Percentiles rank a stretch among this genome's conserved stretches.
phyloP scores from a whole-genome alignment of 2,888 invertebrate species.

The Drosophila vallismaia region DNA sequence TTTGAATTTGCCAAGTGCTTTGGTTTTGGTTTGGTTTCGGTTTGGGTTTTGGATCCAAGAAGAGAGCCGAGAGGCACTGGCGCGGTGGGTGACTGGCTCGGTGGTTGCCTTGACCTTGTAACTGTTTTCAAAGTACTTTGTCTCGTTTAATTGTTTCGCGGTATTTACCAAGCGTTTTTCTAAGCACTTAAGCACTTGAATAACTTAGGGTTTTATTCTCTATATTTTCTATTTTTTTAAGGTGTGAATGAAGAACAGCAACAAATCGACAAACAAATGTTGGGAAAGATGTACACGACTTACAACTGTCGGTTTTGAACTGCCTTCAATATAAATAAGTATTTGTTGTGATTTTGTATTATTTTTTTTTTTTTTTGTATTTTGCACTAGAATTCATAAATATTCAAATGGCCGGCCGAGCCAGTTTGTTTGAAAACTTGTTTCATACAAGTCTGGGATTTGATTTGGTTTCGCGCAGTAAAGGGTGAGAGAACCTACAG shows the following conservation, averaged over 20 bases:
- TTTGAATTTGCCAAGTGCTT: conserved; percentile 22
- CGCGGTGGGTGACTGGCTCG: conserved; percentile 36
- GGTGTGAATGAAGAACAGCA: conserved; percentile 37
- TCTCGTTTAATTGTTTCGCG: conserved; percentile 42
- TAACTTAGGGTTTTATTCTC: conserved; percentile 14
- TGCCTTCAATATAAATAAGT: not conserved
- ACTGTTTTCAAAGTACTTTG: conserved; percentile 64
- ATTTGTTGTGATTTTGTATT: not conserved
- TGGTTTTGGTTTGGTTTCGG: not conserved
- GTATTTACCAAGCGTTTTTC: conserved; percentile 37
- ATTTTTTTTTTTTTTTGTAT: conserved; percentile 1
- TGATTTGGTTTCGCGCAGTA: conserved; percentile 52
- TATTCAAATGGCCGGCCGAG: conserved; percentile 61
- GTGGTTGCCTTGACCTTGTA: conserved; percentile 70
- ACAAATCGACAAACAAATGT: conserved; percentile 9
- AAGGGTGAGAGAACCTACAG: conserved; percentile 64
- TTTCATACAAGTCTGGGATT: conserved; percentile 42
- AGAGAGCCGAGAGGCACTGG: conserved; percentile 3
- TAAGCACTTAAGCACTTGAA: conserved; percentile 29
- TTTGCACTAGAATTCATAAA: conserved; percentile 42
- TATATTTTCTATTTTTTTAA: conserved; percentile 3
- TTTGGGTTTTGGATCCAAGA: not conserved
- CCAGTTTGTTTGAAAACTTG: conserved; percentile 68
- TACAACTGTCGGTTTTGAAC: conserved; percentile 26
- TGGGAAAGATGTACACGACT: conserved; percentile 39